These are phyloP conservation scores for Ictalurus furcatus DNA, from an alignment of 2,113 vertebrate genomes.

Conservation along the genomic window DNA sequence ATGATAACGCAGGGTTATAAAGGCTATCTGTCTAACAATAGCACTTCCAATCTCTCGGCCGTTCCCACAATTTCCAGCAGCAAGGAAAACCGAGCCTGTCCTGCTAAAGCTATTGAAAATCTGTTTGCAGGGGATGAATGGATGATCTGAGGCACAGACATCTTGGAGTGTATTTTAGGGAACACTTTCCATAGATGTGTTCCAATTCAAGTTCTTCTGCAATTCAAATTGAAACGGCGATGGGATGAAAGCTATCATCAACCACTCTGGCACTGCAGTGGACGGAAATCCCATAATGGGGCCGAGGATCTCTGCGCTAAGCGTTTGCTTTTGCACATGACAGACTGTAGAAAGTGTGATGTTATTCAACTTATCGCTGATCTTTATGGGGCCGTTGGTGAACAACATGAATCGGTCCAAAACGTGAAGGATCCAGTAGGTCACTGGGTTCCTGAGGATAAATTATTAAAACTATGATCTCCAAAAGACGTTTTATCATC, in stretches of 20 bases:
- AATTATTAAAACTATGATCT: neutral
- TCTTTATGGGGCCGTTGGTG: conserved; percentile 57
- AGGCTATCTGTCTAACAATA: conserved; percentile 40
- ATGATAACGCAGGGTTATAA: conserved; percentile 24
- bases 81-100: conserved; percentile 12
- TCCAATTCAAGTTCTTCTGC: conserved; percentile 42
- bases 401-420: conserved; percentile 19
- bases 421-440: neutral
- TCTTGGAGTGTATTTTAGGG: conserved; percentile 31
- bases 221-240: conserved; percentile 22
- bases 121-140: conserved; percentile 30
- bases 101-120: conserved; percentile 32
- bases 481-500: neutral
- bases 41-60: conserved; percentile 4
- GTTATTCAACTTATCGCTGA: conserved; percentile 61
- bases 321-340: conserved; percentile 71
- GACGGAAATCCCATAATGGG: conserved; percentile 73
- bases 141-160: conserved; percentile 27
- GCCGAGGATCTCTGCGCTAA: conserved; percentile 70
- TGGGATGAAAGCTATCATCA: conserved; percentile 54
- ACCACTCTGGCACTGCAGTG: conserved; percentile 69
- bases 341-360: conserved; percentile 69
- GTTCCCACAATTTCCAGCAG: conserved; percentile 30
- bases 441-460: neutral
- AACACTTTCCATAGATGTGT: conserved; percentile 25